These are phyloP conservation scores for Spea bombifrons DNA, from an alignment of 2,113 vertebrate genomes.

Conservation along the genomic window DNA sequence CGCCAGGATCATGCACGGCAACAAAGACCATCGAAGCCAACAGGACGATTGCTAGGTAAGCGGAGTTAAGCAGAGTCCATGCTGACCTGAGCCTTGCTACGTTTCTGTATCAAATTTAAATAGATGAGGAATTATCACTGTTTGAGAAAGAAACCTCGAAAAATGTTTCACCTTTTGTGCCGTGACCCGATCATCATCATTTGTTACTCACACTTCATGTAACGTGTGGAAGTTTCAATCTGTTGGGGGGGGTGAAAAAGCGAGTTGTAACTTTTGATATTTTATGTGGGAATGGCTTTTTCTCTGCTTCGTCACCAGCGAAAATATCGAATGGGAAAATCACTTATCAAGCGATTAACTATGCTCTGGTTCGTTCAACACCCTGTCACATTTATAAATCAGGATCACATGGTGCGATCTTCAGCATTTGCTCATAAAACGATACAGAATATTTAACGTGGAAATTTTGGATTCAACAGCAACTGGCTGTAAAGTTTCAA, in stretches of 20 bases:
- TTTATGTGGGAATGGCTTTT: neutral
- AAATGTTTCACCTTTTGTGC: too few relatives aligned
- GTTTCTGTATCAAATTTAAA: too few relatives aligned
- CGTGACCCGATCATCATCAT: too few relatives aligned
- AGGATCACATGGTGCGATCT: constrained; percentile 28
- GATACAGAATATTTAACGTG: constrained; percentile 1
- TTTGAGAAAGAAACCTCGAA: too few relatives aligned
- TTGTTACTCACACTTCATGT: too few relatives aligned
- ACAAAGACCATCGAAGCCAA: too few relatives aligned
- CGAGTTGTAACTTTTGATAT: neutral
- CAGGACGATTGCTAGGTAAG: too few relatives aligned
- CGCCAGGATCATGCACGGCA: too few relatives aligned
- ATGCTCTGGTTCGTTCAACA: constrained; percentile 13
- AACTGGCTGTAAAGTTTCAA: neutral
- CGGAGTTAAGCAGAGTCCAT: too few relatives aligned
- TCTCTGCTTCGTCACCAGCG: constrained; percentile 16
- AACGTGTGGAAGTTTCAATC: too few relatives aligned
- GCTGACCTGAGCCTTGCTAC: too few relatives aligned
- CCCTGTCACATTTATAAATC: constrained; percentile 24
- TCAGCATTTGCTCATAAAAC: constrained; percentile 32
- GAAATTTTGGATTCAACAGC: neutral
- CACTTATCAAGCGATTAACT: constrained; percentile 37
- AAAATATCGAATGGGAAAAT: constrained; percentile 27
- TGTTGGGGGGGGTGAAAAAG: neutral
- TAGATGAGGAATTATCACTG: too few relatives aligned